Conservation (phyloP, 1,140 invertebrate species). For the Mylabris phalerata region DNA sequence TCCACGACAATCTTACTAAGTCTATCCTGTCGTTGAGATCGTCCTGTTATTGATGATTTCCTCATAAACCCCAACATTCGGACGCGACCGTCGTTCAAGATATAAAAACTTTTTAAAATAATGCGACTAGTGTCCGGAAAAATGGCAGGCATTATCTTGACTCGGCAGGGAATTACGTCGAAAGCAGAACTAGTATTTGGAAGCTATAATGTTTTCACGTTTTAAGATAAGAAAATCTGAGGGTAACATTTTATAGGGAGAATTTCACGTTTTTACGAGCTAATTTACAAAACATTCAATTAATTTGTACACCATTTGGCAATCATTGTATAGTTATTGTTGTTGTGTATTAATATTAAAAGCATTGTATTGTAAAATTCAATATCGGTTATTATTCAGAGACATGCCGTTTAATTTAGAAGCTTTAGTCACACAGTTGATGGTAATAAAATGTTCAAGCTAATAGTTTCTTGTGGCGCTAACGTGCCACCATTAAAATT, state of each 20-base stretch:
- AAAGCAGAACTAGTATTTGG: background rate
- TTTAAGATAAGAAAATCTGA: too few species aligned
- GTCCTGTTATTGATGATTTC: slow-evolving; percentile 29
- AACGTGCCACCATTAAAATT: slow-evolving; percentile 34
- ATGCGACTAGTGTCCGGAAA: slow-evolving; percentile 36
- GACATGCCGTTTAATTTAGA: slow-evolving; percentile 21
- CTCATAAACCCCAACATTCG: slow-evolving; percentile 22
- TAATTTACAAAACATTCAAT: too few species aligned
- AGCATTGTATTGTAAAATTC: background rate
- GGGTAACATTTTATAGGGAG: too few species aligned
- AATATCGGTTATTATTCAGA: slow-evolving; percentile 12
- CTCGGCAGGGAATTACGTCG: slow-evolving; percentile 31
- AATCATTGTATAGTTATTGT: too few species aligned
- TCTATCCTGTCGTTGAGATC: slow-evolving; percentile 16
- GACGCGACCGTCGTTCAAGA: slow-evolving; percentile 21
- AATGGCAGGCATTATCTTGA: slow-evolving; percentile 35
- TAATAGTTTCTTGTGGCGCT: slow-evolving; percentile 35
- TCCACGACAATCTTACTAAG: slow-evolving; percentile 5
- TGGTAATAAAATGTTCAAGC: slow-evolving; percentile 24
- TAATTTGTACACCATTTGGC: too few species aligned
- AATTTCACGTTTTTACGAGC: too few species aligned
- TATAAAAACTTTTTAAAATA: slow-evolving; percentile 38
- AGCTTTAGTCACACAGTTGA: slow-evolving; percentile 28
- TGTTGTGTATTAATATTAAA: background rate
- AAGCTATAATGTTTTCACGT: background rate